phyloP scores from a whole-genome alignment of 2,797 vertebrate species.

The Anisognathus igniventris region DNA sequence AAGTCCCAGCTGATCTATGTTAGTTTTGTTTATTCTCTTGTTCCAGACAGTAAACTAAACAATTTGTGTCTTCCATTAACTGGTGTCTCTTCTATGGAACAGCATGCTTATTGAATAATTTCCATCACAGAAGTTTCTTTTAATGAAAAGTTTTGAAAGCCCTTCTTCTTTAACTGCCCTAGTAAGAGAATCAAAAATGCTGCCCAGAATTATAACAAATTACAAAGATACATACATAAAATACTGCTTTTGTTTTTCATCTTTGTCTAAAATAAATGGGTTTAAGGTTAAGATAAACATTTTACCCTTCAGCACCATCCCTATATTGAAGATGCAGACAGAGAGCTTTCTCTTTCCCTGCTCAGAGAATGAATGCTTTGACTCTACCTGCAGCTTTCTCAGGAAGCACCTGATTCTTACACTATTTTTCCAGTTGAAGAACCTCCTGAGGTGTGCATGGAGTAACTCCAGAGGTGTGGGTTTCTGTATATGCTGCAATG shows the following conservation, averaged over 20 bases:
- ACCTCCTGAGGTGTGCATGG: not conserved
- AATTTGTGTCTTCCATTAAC: not conserved
- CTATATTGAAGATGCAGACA: not conserved
- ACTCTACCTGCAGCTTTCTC: not conserved
- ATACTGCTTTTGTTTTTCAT: not conserved
- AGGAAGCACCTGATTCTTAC: not conserved
- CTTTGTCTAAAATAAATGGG: not conserved
- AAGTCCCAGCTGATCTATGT: not conserved
- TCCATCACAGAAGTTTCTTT: not conserved
- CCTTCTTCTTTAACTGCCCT: not conserved
- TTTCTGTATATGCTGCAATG: fast-evolving
- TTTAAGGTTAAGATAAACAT: not conserved
- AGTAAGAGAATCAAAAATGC: not conserved
- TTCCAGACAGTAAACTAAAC: not conserved
- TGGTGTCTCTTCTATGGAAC: not conserved
- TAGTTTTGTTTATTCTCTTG: not conserved
- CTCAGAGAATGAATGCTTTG: not conserved
- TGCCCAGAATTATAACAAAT: not conserved
- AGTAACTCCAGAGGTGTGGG: not conserved
- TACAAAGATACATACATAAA: not conserved
- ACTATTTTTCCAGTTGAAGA: not conserved
- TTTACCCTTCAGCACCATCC: not conserved
- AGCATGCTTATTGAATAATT: not conserved
- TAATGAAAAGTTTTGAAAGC: not conserved
- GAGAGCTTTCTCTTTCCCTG: not conserved